Conservation (phyloP, 2,797 vertebrate genomes). For the Sebastolobus altivelis region DNA sequence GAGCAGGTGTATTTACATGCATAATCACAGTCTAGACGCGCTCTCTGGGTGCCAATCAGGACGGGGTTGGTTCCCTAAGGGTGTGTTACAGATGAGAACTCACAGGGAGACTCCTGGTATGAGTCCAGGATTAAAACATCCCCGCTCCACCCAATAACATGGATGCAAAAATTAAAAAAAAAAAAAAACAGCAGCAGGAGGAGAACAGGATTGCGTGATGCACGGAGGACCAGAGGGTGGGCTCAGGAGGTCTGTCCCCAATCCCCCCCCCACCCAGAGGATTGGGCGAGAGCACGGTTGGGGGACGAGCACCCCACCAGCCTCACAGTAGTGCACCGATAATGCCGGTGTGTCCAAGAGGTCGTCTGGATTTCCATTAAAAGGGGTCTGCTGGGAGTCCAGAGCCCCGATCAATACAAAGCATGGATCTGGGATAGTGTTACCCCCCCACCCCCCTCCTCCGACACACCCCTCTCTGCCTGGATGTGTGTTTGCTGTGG, state of each 20-base stretch:
- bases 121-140: constrained; percentile 65
- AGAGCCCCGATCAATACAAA: constrained; percentile 79
- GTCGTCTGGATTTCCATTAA: constrained; percentile 80
- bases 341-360: constrained; percentile 73
- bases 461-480: constrained; percentile 50
- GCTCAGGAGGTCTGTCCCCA: constrained; percentile 48
- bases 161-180: constrained; percentile 2
- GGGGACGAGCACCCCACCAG: constrained; percentile 46
- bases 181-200: constrained; percentile 34
- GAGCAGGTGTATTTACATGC: constrained; percentile 74
- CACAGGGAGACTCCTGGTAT: constrained; percentile 60
- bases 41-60: constrained; percentile 70
- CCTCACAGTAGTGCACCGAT: constrained; percentile 40
- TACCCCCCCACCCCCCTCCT: constrained; percentile 50
- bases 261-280: constrained; percentile 43
- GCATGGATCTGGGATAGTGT: constrained; percentile 80
- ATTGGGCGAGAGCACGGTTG: constrained; percentile 27
- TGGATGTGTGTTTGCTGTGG: constrained; percentile 51
- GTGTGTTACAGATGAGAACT: constrained; percentile 59
- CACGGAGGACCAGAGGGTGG: constrained; percentile 51
- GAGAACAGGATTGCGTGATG: constrained; percentile 53
- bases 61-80: constrained; percentile 51
- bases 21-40: constrained; percentile 75
- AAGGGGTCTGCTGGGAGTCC: constrained; percentile 75
- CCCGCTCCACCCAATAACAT: constrained; percentile 43